Base-by-base conservation (phyloP, 2,888 invertebrate genomes). In the Theretra japonica region DNA sequence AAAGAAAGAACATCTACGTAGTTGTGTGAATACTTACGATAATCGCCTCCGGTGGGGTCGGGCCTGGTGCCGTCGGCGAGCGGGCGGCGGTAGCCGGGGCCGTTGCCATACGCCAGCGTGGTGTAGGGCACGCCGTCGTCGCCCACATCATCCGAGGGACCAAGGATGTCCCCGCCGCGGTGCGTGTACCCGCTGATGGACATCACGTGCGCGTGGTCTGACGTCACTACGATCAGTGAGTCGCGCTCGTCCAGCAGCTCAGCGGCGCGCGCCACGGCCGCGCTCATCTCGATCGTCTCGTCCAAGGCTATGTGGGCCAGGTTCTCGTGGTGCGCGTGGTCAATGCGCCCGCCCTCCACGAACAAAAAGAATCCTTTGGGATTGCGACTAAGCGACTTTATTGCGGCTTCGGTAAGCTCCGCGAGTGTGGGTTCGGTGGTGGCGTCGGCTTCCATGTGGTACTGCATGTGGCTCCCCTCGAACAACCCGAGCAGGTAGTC, bases 181-280 rank as follows among this genome's bases (percentile, higher is more conserved):
- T 88, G 88, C 15, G 96, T 94, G 86, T 97, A 97, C 0, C 97
- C 97, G 70, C 94, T 95, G 76, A 96, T 90, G 33, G 95, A 92
- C 95, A 97, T 95, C 0, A 96, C 96, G 86, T 97, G 97, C 0
- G 97, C 95, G 85, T 97, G 97, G 89, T 97, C 97, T 0, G 97
- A 94, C 0, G 97, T 97, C 41, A 97, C 97, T 25, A 98, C 95
- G 17, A 98, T 94, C 58, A 98, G 90, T 0, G 98, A 97, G 75
- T 98, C 97, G 0, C 96, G 91, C 41, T 91, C 90, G 59, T 89
- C 70, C 23, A 91, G 82, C 73, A 91, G 86, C 69, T 75, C 81
- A 28, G 92, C 79, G 4, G 97, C 90, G 69, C 87, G 86, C 57
- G 73, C 76, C 58, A 96, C 93, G 48, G 97, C 96, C 21, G 91